Percentiles rank a stretch among this genome's conserved stretches.
These are phyloP conservation scores for Ptychobarbus kaznakovi DNA, from an alignment of 2,797 vertebrate species.

Conservation along the genomic window DNA sequence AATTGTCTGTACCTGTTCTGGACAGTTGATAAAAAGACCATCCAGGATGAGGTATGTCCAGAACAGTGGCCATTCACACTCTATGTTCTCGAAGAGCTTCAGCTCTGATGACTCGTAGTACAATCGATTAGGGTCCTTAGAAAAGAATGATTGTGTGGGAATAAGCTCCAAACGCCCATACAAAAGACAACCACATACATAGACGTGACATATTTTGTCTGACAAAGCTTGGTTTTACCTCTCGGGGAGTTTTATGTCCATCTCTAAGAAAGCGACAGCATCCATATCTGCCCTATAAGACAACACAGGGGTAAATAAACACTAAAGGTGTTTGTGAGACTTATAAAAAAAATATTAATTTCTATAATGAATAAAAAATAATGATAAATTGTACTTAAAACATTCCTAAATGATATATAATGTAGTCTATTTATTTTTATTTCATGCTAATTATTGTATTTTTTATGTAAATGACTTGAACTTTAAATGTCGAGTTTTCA, in stretches of 20 bases:
- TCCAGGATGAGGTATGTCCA: constrained; percentile 98
- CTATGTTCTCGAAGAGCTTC: constrained; percentile 97
- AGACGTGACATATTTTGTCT: not conserved
- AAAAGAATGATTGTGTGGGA: not conserved
- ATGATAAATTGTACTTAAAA: not conserved
- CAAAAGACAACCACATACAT: not conserved
- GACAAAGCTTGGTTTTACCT: constrained; percentile 75
- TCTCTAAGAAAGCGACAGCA: constrained; percentile 97
- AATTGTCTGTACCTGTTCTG: constrained; percentile 84
- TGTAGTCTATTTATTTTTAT: not conserved
- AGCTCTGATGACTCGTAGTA: constrained; percentile 97
- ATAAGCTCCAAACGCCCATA: not conserved
- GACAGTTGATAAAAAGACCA: constrained; percentile 90
- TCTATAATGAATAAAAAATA: not conserved
- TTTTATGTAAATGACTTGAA: not conserved
- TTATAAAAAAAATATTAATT: too few species aligned
- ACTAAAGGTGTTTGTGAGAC: not conserved
- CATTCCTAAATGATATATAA: not conserved
- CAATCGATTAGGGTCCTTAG: constrained; percentile 87
- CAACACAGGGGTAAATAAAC: not conserved
- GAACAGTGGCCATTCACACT: constrained; percentile 98
- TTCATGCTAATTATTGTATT: not conserved
- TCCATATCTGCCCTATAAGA: constrained; percentile 90
- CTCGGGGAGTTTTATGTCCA: constrained; percentile 94
- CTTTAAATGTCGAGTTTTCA: not conserved